phyloP scores from a whole-genome alignment of 2,797 vertebrate genomes.

The Phrynocephalus guinanensis region DNA sequence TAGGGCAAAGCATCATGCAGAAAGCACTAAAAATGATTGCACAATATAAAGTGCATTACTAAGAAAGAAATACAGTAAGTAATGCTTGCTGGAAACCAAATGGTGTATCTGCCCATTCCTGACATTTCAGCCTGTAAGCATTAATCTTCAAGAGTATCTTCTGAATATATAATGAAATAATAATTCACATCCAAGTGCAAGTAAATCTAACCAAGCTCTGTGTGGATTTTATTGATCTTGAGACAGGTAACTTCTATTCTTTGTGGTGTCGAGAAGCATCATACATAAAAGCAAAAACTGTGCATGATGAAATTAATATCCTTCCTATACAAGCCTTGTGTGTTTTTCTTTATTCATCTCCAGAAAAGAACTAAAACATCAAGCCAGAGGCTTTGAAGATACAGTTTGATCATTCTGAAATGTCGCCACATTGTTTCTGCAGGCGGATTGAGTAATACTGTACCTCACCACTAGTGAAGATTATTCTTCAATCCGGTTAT shows the following conservation, averaged over 20 bases:
- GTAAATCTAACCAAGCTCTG: slow-evolving; percentile 21
- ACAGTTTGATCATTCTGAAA: slow-evolving; percentile 26
- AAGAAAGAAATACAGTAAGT: background rate
- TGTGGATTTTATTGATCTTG: slow-evolving; percentile 8
- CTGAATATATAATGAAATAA: slow-evolving; percentile 11
- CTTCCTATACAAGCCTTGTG: slow-evolving; percentile 8
- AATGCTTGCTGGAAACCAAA: slow-evolving; percentile 17
- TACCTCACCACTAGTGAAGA: background rate
- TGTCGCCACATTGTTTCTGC: background rate
- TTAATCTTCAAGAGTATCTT: slow-evolving; percentile 38
- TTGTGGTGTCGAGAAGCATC: background rate
- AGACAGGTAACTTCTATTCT: slow-evolving; percentile 40
- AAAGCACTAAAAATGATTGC: slow-evolving; percentile 25
- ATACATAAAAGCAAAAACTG: slow-evolving; percentile 24
- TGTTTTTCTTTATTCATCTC: slow-evolving; percentile 15
- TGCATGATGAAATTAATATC: slow-evolving; percentile 20
- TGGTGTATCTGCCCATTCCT: slow-evolving; percentile 3
- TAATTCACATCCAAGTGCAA: slow-evolving; percentile 35
- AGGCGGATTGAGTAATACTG: background rate
- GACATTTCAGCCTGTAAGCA: slow-evolving; percentile 8
- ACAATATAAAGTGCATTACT: background rate
- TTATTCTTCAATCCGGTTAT: background rate
- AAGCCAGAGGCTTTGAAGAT: slow-evolving; percentile 22
- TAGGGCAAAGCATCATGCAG: background rate
- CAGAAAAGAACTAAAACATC: slow-evolving; percentile 8